Evolutionary conservation across 2,888 invertebrate genomes (phyloP).

Genomic region (Drepana falcataria): DNA sequence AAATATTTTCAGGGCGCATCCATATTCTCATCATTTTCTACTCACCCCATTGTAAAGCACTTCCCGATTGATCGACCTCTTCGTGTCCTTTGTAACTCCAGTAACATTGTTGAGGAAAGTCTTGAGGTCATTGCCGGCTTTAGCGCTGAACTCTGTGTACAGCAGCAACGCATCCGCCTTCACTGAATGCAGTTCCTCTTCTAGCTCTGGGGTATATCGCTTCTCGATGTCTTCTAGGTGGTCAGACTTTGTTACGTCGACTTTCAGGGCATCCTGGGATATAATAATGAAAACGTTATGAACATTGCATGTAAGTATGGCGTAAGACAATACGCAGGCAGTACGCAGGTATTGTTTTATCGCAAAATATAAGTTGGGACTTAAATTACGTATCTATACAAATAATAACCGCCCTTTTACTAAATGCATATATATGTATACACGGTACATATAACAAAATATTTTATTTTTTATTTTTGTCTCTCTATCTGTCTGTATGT

Average conservation of each 20-base stretch:
- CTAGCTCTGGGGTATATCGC: conserved; percentile 41
- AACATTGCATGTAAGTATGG: no score
- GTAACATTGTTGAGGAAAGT: conserved; percentile 48
- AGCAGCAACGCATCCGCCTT: conserved; percentile 50
- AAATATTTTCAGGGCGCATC: no score
- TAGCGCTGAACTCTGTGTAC: conserved; percentile 55
- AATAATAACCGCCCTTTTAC: no score
- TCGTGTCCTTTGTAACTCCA: conserved; percentile 31
- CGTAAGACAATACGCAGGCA: no score
- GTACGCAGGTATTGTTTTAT: no score
- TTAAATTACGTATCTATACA: no score
- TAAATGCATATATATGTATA: no score
- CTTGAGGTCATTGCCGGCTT: conserved; percentile 45
- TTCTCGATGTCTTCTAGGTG: conserved; percentile 36
- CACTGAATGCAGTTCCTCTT: conserved; percentile 35
- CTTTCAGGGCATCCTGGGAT: conserved; percentile 29
- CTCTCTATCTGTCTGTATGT: no score
- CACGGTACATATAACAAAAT: no score
- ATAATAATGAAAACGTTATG: neutral
- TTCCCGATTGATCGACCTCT: conserved; percentile 17
- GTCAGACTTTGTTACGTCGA: neutral
- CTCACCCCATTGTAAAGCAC: conserved; percentile 39
- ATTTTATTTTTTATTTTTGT: no score
- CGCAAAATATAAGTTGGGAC: no score
- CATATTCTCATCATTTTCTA: conserved; percentile 5